Evolutionary conservation across 2,113 vertebrate species (phyloP), one percentile per base, ranked within the genome.

Genomic region (Illadopsis cleaveri): DNA sequence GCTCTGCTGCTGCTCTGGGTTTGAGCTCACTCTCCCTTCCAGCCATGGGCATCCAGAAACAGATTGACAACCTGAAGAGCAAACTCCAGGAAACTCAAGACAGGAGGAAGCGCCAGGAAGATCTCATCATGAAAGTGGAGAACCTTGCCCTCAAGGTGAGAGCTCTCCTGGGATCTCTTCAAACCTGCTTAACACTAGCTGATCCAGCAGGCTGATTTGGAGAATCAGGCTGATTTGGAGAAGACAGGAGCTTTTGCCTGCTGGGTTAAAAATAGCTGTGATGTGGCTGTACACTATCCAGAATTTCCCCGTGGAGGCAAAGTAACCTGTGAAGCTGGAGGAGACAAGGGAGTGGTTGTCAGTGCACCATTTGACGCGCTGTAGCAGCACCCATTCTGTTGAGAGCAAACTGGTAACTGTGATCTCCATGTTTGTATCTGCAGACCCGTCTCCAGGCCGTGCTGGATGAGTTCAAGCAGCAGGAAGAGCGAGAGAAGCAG

Each of bases 81-180:
- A 99, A 99, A 97, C 98, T 99, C 65, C 99, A 99, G 89, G 99
- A 99, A 82, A 99, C 99, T 0, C 99, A 99, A 22, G 99, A 99
- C 62, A 98, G 99, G 40, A 99, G 99, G 96, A 99, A 99, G 82
- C 98, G 99, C 72, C 99, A 99, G 86, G 99, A 99, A 85, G 99
- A 99, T 96, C 99, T 99, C 91, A 99, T 99, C 91, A 99, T 99
- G 98, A 99, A 99, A 98, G 99, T 99, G 84, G 99, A 99, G 96
- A 99, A 99, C 96, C 97, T 99, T 96, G 99, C 99, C 21, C 98
- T 99, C 58, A 99, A 99, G 98, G 99, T 99, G 93, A 98, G 96
- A 70, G 44, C 69, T 82, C 15, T 64, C 20, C 11, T 54, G 22
- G 17, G 6, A 6, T 38, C 44, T 75, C 23, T 35, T 65, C 19